Conservation (phyloP, 2,113 vertebrate species). For the Cisticola juncidis region DNA sequence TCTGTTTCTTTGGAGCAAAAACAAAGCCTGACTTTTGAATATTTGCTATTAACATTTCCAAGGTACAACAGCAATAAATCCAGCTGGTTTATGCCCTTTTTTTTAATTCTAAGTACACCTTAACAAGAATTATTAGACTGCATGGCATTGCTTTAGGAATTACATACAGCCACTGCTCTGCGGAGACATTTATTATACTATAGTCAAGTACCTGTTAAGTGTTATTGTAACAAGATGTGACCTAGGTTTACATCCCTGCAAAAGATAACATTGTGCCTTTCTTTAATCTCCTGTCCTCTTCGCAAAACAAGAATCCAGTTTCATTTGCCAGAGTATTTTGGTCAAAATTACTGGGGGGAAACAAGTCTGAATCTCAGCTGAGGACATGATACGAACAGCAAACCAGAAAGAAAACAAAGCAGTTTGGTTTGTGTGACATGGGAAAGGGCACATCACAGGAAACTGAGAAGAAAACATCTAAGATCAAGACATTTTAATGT, state of each 20-base stretch:
- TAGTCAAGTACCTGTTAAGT: not conserved
- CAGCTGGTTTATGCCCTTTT: not conserved
- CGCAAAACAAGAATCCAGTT: not conserved
- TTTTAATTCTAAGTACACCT: not conserved
- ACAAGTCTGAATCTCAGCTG: slow-evolving; percentile 1
- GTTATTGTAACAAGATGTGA: not conserved
- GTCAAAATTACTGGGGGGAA: not conserved
- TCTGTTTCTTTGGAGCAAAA: not conserved
- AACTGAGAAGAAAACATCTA: not conserved
- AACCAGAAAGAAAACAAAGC: slow-evolving; percentile 2
- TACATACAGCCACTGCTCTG: not conserved
- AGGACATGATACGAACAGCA: not conserved
- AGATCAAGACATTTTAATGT: not conserved
- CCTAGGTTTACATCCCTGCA: not conserved
- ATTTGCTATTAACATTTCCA: not conserved
- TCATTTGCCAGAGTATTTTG: slow-evolving; percentile 17
- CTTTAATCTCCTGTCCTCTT: not conserved
- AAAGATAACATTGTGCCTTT: not conserved
- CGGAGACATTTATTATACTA: not conserved
- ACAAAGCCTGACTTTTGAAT: not conserved
- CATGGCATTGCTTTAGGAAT: not conserved
- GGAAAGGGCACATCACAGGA: not conserved
- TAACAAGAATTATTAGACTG: not conserved
- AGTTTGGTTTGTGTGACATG: not conserved
- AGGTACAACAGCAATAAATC: not conserved